Conservation (phyloP, 2,797 vertebrate genomes). For the Borostomias antarcticus region DNA sequence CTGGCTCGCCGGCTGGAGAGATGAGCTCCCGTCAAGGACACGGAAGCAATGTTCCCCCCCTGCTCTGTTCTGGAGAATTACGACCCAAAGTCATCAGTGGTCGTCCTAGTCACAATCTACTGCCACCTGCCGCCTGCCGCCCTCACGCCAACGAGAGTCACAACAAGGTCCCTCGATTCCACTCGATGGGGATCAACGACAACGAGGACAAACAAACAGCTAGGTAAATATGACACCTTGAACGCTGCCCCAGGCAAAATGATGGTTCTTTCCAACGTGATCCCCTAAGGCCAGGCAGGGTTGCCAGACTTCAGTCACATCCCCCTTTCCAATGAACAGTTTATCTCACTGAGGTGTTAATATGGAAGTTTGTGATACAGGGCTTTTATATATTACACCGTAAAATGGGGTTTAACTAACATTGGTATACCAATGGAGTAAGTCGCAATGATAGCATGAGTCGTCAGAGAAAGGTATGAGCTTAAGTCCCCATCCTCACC, state of each 20-base stretch:
- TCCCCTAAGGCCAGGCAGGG: constrained; percentile 32
- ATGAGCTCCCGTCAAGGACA: constrained; percentile 59
- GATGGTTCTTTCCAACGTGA: too few relatives aligned
- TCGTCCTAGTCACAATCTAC: constrained; percentile 45
- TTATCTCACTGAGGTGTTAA: constrained; percentile 40
- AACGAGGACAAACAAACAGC: constrained; percentile 20
- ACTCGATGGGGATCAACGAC: too few relatives aligned
- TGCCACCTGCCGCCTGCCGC: constrained; percentile 30
- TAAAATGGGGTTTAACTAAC: too few relatives aligned
- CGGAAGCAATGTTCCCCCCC: constrained; percentile 26
- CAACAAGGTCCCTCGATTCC: too few relatives aligned
- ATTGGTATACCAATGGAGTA: too few relatives aligned
- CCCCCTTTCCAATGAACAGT: constrained; percentile 32
- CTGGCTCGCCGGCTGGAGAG: too few relatives aligned
- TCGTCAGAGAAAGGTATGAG: too few relatives aligned
- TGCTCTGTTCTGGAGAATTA: constrained; percentile 51
- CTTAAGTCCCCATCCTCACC: background rate
- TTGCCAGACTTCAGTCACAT: constrained; percentile 46
- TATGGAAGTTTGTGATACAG: background rate
- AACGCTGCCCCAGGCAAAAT: background rate
- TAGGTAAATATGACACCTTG: constrained; percentile 50
- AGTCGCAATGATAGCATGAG: too few relatives aligned
- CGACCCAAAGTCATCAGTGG: constrained; percentile 45
- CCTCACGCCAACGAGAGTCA: too few relatives aligned
- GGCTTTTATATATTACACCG: background rate